Conservation (phyloP, 2,797 vertebrate genomes). For the Taeniopygia guttata region DNA sequence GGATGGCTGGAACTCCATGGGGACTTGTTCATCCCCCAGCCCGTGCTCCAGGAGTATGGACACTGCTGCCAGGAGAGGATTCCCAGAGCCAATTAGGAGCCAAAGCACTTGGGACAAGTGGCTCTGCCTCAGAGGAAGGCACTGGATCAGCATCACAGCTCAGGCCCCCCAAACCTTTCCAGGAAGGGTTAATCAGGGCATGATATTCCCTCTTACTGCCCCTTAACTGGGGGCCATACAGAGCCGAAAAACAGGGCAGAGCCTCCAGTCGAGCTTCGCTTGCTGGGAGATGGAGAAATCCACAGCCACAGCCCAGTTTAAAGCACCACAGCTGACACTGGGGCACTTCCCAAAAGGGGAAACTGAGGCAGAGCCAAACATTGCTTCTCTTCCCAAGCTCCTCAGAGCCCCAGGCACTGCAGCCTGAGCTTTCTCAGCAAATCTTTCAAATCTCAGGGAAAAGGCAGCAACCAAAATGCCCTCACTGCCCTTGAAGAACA, state of each 20-base stretch:
- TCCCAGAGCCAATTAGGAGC: not conserved
- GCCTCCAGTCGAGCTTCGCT: not conserved
- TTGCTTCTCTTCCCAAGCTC: fast-evolving
- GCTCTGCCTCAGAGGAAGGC: not conserved
- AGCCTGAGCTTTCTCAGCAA: not conserved
- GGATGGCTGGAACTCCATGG: not conserved
- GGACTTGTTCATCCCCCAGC: fast-evolving
- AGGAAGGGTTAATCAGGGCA: not conserved
- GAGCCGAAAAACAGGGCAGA: not conserved
- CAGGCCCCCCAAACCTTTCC: fast-evolving
- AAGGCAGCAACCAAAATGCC: not conserved
- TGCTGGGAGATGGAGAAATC: not conserved
- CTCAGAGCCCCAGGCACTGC: not conserved
- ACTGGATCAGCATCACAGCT: fast-evolving
- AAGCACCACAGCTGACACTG: not conserved
- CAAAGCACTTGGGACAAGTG: not conserved
- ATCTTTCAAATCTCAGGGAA: not conserved
- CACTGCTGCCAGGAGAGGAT: not conserved
- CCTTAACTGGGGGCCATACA: fast-evolving
- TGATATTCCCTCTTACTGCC: fast-evolving
- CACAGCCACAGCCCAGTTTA: fast-evolving
- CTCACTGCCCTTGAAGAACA: not conserved
- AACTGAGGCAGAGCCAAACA: not conserved
- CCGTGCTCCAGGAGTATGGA: fast-evolving
- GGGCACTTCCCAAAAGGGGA: not conserved